phyloP scores from a whole-genome alignment of 2,888 invertebrate genomes.

The Polyommatus icarus region DNA sequence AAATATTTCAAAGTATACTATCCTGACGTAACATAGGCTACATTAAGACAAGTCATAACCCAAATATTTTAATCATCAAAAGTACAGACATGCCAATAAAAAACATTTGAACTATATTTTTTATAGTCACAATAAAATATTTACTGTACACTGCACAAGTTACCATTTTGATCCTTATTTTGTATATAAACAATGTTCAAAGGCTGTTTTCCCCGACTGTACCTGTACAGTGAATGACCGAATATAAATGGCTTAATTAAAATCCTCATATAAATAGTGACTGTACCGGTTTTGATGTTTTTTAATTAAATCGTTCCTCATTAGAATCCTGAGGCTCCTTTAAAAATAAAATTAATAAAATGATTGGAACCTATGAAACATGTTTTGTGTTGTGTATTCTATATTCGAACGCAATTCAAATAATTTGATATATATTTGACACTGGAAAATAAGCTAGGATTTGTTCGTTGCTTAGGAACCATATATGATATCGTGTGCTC shows the following conservation, averaged over 20 bases:
- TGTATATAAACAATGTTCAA: background rate
- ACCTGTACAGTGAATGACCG: conserved; percentile 2
- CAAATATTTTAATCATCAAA: background rate
- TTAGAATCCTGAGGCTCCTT: conserved; percentile 4
- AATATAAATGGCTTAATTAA: conserved; percentile 12
- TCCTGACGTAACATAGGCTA: too few species aligned
- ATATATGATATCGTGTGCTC: too few species aligned
- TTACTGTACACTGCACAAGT: background rate
- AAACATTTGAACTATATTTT: background rate
- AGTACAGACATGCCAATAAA: background rate
- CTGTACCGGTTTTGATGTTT: conserved; percentile 1
- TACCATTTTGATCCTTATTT: background rate
- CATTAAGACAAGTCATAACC: background rate
- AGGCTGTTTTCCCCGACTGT: background rate
- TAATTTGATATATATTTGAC: too few species aligned
- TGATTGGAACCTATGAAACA: background rate
- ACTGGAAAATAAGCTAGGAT: too few species aligned
- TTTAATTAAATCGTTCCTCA: conserved; percentile 3
- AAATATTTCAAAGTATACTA: too few species aligned
- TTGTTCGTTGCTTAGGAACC: too few species aligned
- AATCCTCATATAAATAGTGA: background rate
- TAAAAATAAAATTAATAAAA: background rate
- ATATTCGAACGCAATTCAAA: too few species aligned
- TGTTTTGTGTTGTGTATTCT: too few species aligned
- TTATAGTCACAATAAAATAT: background rate